A percentile compares a stretch with the other conserved stretches of the same genome.
Conservation (phyloP, 2,888 invertebrate genomes). For the Patella depressa region DNA sequence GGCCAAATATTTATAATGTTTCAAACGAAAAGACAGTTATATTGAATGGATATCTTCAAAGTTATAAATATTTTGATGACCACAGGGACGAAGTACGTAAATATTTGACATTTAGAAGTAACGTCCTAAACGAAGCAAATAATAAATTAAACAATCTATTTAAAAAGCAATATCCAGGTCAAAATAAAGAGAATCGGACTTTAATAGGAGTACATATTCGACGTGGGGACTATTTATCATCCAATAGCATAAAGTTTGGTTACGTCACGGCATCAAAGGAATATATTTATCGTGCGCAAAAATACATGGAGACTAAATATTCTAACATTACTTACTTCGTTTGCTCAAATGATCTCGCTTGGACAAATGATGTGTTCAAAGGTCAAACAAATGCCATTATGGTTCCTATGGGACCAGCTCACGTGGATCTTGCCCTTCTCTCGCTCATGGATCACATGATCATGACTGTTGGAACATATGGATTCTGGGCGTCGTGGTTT, state of each 20-base stretch:
- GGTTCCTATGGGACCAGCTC: conserved; percentile 27
- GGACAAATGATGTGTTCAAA: conserved; percentile 37
- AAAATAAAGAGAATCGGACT: conserved; percentile 11
- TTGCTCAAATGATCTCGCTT: conserved; percentile 40
- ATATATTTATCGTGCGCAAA: conserved; percentile 41
- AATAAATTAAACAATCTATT: neutral
- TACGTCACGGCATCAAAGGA: conserved; percentile 37
- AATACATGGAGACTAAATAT: conserved; percentile 37
- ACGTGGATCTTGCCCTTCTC: conserved; percentile 46
- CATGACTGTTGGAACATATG: conserved; percentile 49
- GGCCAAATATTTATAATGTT: neutral
- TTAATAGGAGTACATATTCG: conserved; percentile 22
- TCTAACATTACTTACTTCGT: conserved; percentile 40
- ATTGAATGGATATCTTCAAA: neutral
- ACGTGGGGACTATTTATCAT: conserved; percentile 13
- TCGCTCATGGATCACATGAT: conserved; percentile 49
- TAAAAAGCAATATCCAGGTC: neutral
- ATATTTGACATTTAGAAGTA: neutral
- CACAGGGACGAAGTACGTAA: neutral
- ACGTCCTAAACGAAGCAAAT: neutral
- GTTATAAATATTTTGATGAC: conserved; percentile 4
- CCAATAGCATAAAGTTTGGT: conserved; percentile 19
- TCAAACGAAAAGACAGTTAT: neutral
- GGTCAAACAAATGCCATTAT: conserved; percentile 32
- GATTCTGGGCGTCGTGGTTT: conserved; percentile 52